Evolutionary conservation across 2,888 invertebrate genomes (phyloP), one percentile per base, ranked within the genome.

Genomic region (Himalopsyche anomala): DNA sequence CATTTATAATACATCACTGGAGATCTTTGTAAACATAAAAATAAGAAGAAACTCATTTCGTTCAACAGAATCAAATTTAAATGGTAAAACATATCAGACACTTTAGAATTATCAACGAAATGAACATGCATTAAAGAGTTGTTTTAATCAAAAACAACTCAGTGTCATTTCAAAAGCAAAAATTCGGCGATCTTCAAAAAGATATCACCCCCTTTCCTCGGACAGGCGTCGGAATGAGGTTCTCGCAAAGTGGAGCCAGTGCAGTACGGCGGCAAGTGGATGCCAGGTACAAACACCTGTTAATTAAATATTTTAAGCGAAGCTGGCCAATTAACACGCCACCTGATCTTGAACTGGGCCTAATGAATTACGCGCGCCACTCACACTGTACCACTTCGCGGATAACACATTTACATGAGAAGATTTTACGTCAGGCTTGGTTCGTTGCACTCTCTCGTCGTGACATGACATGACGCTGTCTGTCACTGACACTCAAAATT

Each of bases 281-380:
- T 12, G 74, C 74, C 19, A 38, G 45, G 80, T 51, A 45, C 80
- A 80, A 19, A 28, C 38, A 28, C 28, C 80, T 80, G 80, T 80
- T 80, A 80, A 80, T 80, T 80, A 51, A 80, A 80, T 80, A 80
- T 80, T 80, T 80, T 80, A 80, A 80, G 42, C 42, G 19, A 74
- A 28, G 74, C 36, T 8, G 45, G 45, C 80, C 80, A 80, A 80
- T 80, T 51, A 80, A 51, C 80, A 51, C 80, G 80, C 80, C 45
- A 80, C 28, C 45, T 40, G 51, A 80, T 40, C 19, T 15, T 8
- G 51, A 51, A 28, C 45, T 80, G 80, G 4, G 45, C 12, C 45
- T 51, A 51, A 80, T 51, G 80, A 42, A 51, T 80, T 19, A 19
- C 80, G 80, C 80, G 80, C 80, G 80, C 80, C 4, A 12, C 80